Base-by-base conservation (phyloP, 1,140 invertebrate species). In the Atta cephalotes region DNA sequence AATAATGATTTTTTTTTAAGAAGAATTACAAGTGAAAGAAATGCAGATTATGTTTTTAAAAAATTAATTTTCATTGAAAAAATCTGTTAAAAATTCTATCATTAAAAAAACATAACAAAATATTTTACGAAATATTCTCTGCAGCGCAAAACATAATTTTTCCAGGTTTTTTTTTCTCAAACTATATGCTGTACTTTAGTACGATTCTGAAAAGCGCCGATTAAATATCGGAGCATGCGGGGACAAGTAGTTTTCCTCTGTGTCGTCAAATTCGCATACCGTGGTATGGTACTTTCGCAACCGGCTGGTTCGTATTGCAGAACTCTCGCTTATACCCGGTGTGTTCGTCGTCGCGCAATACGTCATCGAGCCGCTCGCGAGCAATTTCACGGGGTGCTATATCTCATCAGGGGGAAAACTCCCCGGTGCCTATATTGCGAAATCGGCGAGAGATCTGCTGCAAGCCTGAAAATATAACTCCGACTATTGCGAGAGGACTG, bases 381-480 rank as follows among this genome's bases (percentile, higher is more conserved):
- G 88, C 79, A 85, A 89, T 90, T 90, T 87, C 86, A 87, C 72
- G 53, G 79, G 31, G 76, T 12, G 85, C 88, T 80, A 89, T 89
- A 90, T 89, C 66, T 89, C 81, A 89, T 76, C 60, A n/a, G 72
- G 45, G 78, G 71, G 80, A 80, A 79, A 89, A 76, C 76, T 77
- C 85, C 85, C 68, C 56, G 28, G 39, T 45, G 10, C 39, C 18
- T 87, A 60, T 85, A 89, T 90, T 87, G 89, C 80, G 80, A 90
- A 89, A 90, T 87, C 88, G 88, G 70, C 78, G 79, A 85, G 79
- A 80, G 80, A 87, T 90, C 89, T 80, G 71, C 85, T 31, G 21
- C 85, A 68, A 68, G 85, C 74, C 84, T 68, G 88, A 84, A 90
- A 89, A 90, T 89, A 87, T 89, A 90, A 89, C 82, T 58, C 77